Evolutionary conservation across 2,797 vertebrate species (phyloP), one percentile per base, ranked within the genome.

Genomic region (Coregonus ussuriensis): DNA sequence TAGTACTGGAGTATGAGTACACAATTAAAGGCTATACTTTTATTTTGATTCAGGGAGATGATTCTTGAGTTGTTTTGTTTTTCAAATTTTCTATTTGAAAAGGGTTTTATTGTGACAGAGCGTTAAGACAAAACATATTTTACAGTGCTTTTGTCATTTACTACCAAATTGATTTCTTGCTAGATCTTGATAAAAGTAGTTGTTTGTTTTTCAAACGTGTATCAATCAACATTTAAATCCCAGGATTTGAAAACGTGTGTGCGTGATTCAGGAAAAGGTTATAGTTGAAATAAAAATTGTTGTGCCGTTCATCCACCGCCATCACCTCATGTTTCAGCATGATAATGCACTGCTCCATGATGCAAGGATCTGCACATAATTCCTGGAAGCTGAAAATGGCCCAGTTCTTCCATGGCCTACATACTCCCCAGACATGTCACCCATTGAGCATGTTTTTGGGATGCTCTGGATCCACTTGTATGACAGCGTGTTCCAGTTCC

Each of bases 221-320:
- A 63, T 70, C 21, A 33, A 54, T 16, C 25, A 67, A 79, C 41
- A 70, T 59, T 59, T 79, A 25, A 25, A 25, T 25, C 25, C 25
- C 25, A 25, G 25, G 25, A 25, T 25, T 25, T 25, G 25, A 54
- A 79, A 35, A 82, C 81, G 67, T 76, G n/a, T 74, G 54, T 76
- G 74, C 74, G 83, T 75, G 78, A 82, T 78, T 87, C 70, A 83
- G 35, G 74, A 72, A 77, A 25, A 74, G 66, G 66, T 47, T 53
- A 82, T 78, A 11, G 41, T 62, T 21, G 74, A 69, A 72, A 15
- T 62, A 77, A 76, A 70, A 77, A 81, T 25, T 25, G 25, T 25
- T 25, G 25, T 25, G 25, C 25, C 25, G 25, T 25, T 25, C 25
- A 25, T 25, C 25, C 25, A 25, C 25, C 25, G 25, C 25, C 25